Conservation (phyloP, 1,140 invertebrate species). For the Mercenaria mercenaria region DNA sequence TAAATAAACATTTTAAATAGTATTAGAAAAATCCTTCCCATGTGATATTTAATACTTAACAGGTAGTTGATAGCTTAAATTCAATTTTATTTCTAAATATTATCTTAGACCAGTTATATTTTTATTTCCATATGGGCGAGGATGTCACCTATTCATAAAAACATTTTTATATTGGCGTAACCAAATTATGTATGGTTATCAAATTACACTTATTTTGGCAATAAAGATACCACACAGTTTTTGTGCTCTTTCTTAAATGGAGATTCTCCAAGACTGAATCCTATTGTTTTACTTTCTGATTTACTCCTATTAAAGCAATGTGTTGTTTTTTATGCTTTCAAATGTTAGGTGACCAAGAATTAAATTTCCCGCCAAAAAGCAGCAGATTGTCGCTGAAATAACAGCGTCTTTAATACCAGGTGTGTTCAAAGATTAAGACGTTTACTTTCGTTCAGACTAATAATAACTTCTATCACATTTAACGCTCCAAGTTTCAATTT, state of each 20-base stretch:
- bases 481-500: constrained; percentile 6
- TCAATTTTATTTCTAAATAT: constrained; percentile 14
- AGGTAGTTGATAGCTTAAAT: neutral
- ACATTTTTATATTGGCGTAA: neutral
- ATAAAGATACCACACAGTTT: too few relatives aligned
- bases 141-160: neutral
- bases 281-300: too few relatives aligned
- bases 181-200: neutral
- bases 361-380: neutral
- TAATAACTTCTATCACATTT: constrained; percentile 13
- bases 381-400: neutral
- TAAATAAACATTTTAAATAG: neutral
- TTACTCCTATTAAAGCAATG: too few relatives aligned
- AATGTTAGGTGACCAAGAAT: neutral
- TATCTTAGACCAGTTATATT: neutral
- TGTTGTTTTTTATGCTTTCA: too few relatives aligned
- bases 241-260: too few relatives aligned
- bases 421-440: neutral
- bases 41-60: neutral
- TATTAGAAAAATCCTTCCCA: neutral
- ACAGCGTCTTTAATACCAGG: neutral
- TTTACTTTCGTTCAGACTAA: neutral
- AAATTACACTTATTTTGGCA: neutral
- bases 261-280: too few relatives aligned
- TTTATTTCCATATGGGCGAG: neutral